phyloP scores from a whole-genome alignment of 2,888 invertebrate genomes.

The Syrista parreyssii region DNA sequence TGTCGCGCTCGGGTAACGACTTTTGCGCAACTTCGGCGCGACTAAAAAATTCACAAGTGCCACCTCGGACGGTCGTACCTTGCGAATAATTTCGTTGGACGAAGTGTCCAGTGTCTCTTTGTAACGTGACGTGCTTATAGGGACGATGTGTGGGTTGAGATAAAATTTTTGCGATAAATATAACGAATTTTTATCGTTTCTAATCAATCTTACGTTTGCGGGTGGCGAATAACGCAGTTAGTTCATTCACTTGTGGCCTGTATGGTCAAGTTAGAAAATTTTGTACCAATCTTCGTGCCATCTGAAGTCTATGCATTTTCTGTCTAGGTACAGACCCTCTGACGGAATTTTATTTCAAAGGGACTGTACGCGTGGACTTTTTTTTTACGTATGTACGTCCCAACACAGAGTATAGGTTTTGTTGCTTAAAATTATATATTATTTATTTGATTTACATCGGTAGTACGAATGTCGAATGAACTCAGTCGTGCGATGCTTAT shows the following conservation, averaged over 20 bases:
- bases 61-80: constrained; percentile 16
- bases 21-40: constrained; percentile 44
- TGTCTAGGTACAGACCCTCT: accelerated
- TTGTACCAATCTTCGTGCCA: too few relatives aligned
- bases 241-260: too few relatives aligned
- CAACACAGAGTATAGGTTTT: not conserved
- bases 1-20: constrained; percentile 49
- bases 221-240: too few relatives aligned
- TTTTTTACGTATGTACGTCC: too few relatives aligned
- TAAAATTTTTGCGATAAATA: not conserved
- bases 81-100: not conserved
- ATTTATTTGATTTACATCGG: not conserved
- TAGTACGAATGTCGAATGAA: not conserved
- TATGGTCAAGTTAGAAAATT: too few relatives aligned
- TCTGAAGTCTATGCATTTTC: too few relatives aligned
- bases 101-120: not conserved
- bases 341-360: too few relatives aligned
- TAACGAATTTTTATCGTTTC: not conserved
- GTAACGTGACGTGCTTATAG: not conserved
- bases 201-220: not conserved
- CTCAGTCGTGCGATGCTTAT: not conserved
- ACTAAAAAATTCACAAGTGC: constrained; percentile 30
- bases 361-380: too few relatives aligned
- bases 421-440: not conserved
- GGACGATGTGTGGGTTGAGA: not conserved